Base-by-base conservation (phyloP, 2,113 vertebrate genomes). In the Falco punctatus region DNA sequence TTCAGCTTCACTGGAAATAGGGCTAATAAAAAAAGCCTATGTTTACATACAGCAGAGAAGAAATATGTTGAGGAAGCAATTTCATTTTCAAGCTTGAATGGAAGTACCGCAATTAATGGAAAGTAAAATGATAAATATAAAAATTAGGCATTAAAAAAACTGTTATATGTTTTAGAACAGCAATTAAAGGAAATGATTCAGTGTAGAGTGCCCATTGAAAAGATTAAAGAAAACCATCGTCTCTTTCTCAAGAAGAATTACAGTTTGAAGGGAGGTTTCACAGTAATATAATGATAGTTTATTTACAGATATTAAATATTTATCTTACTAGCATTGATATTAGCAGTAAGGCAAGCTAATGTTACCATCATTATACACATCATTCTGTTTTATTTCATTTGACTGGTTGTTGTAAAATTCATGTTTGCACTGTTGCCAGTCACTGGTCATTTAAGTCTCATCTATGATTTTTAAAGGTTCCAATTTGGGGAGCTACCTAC, bases 261-360 rank as follows among this genome's bases (percentile, higher is more conserved):
- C 52, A 84, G 44, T 89, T 92, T 65, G 73, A 72, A 85, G 58
- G 86, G 70, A 92, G 32, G 62, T 55, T 94, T 81, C 83, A 73
- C 42, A 74, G 62, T 80, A 94, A 5, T 77, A 38, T 95, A 87
- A 94, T 82, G 64, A 58, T 70, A 49, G 84, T 90, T 91, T 95
- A 90, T 95, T 97, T 90, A 95, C 81, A 94, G 74, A 95, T 89
- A 91, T 62, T 80, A 81, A 94, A 66, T 96, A 97, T 96, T 97
- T 96, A 91, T 95, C 81, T 95, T 85, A 85, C 54, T 62, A 92
- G 46, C 66, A 46, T 92, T 92, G 62, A 51, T 72, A 91, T 77
- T 69, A 94, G 79, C 81, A 84, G 83, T 28, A 94, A 94, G 69
- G 62, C 57, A 94, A 91, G 70, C 35, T 97, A 96, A 95, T 77